Evolutionary conservation across 2,113 vertebrate genomes (phyloP).

Genomic region (Petaurus breviceps): DNA sequence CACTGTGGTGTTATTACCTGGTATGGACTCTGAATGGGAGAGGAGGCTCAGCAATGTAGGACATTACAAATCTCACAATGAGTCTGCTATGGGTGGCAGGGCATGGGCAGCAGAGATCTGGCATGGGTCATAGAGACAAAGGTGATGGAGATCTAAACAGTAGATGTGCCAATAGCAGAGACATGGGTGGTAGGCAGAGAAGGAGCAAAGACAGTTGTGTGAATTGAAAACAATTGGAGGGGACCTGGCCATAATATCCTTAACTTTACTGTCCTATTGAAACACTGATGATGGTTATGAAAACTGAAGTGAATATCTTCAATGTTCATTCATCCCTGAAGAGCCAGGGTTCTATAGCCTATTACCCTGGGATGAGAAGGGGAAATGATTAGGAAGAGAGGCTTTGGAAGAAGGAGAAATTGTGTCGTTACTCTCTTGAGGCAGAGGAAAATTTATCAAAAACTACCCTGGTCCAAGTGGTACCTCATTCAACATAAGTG

Average conservation of each 20-base stretch:
- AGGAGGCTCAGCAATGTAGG: background rate
- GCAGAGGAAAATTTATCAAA: background rate
- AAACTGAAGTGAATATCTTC: background rate
- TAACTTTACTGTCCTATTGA: background rate
- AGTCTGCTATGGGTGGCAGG: background rate
- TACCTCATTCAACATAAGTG: background rate
- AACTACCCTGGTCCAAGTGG: background rate
- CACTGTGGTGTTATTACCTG: too few species aligned
- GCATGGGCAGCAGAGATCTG: background rate
- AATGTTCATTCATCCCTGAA: background rate
- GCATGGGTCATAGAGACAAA: background rate
- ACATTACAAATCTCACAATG: too few species aligned
- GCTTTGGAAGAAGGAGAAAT: background rate
- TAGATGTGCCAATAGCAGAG: background rate
- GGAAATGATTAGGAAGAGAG: background rate
- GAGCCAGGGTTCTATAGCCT: background rate
- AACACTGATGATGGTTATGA: background rate
- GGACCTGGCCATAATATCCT: background rate
- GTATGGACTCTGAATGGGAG: background rate
- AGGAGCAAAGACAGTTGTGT: background rate
- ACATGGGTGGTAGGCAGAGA: background rate
- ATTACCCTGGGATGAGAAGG: background rate
- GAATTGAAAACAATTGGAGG: background rate
- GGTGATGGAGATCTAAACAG: background rate
- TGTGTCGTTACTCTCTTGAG: background rate